Conservation (phyloP, 2,113 vertebrate species). For the Acrocephalus arundinaceus region DNA sequence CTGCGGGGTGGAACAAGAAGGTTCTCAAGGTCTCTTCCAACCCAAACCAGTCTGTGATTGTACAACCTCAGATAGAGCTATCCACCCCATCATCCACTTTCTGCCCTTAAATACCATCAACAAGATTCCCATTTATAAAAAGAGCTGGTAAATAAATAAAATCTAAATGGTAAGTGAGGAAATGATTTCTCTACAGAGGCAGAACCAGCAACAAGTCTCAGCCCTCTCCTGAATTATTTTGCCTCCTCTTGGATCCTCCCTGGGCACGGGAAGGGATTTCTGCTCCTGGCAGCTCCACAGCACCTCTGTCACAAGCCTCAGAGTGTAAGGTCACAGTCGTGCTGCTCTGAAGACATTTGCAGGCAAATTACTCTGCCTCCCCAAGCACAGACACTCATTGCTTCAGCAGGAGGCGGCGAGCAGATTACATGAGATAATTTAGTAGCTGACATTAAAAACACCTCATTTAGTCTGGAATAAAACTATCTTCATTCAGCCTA, state of each 20-base stretch:
- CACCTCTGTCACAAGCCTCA: neutral
- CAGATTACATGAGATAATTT: neutral
- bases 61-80: neutral
- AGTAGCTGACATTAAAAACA: slow-evolving; percentile 27
- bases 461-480: slow-evolving; percentile 25
- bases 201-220: neutral
- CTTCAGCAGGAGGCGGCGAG: slow-evolving; percentile 4
- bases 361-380: neutral
- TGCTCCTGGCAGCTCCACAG: neutral
- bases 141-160: neutral
- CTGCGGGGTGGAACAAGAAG: neutral
- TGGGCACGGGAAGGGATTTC: neutral
- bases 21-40: neutral
- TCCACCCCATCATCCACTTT: neutral
- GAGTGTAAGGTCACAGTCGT: neutral
- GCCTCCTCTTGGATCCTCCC: neutral
- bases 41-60: neutral
- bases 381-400: neutral
- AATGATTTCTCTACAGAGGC: too few relatives aligned
- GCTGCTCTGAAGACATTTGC: neutral
- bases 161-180: neutral
- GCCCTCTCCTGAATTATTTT: neutral
- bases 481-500: slow-evolving; percentile 1
- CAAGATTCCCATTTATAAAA: neutral
- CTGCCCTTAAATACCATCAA: neutral